Evolutionary conservation across 2,113 vertebrate genomes (phyloP).

Genomic region (Alethe diademata): DNA sequence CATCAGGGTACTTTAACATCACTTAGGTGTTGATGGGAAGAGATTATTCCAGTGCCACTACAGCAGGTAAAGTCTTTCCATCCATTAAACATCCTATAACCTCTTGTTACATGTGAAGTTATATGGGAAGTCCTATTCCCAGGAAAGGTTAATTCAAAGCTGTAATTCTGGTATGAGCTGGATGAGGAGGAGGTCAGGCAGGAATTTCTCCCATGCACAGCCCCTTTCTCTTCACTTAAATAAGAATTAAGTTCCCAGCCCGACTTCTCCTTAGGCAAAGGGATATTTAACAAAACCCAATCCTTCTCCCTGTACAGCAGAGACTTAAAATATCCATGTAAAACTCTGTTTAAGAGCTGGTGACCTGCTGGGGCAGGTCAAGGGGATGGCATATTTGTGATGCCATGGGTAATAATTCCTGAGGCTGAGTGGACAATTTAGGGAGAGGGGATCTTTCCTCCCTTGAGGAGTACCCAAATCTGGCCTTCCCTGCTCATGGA

Average conservation of each 20-base stretch:
- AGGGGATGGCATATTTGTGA: neutral
- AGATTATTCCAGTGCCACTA: neutral
- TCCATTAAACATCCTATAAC: neutral
- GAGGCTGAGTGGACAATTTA: neutral
- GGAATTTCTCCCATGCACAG: neutral
- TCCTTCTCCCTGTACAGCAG: neutral
- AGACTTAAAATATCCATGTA: neutral
- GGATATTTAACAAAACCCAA: neutral
- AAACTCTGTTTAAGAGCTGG: neutral
- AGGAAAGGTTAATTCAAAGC: conserved; percentile 29
- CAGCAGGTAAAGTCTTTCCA: neutral
- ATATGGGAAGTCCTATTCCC: neutral
- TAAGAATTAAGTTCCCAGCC: neutral
- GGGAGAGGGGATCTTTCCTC: neutral
- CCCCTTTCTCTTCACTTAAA: neutral
- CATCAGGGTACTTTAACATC: neutral
- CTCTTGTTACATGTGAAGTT: neutral
- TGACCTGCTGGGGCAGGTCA: neutral
- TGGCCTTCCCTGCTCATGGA: fast-evolving
- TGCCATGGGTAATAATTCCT: fast-evolving
- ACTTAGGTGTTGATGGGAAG: neutral
- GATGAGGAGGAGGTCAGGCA: neutral
- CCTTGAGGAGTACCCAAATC: neutral
- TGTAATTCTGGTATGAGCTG: neutral
- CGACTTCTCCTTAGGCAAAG: neutral